A percentile compares a stretch with the other conserved stretches of the same genome.
Conservation (phyloP, 2,113 vertebrate species). For the Phalacrocorax carbo region DNA sequence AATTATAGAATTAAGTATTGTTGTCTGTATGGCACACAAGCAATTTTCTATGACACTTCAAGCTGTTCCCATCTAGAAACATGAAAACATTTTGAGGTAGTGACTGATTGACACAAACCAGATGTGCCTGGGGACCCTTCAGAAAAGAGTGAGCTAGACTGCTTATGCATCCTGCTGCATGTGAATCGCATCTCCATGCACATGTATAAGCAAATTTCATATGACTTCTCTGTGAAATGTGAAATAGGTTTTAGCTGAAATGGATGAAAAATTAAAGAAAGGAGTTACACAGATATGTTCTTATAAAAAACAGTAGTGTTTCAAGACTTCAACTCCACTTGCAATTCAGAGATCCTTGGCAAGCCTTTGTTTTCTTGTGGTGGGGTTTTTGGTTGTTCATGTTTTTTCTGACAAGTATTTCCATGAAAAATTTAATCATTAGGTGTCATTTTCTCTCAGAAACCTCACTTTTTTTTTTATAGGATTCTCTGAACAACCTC, state of each 20-base stretch:
- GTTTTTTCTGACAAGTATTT: background rate
- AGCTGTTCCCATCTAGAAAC: slow-evolving; percentile 22
- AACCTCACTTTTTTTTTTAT: background rate
- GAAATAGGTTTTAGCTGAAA: background rate
- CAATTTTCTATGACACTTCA: slow-evolving; percentile 27
- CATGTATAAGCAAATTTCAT: background rate
- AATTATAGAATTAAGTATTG: slow-evolving; percentile 50
- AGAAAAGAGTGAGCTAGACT: background rate
- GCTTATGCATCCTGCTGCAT: background rate
- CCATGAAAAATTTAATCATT: background rate
- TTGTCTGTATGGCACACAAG: background rate
- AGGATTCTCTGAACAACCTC: background rate
- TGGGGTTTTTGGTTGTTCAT: background rate
- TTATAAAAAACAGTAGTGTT: background rate
- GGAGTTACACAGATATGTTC: background rate
- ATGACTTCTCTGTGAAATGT: background rate
- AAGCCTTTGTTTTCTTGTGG: background rate
- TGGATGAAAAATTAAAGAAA: background rate
- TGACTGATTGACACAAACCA: background rate
- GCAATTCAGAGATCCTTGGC: background rate
- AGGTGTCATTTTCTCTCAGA: background rate
- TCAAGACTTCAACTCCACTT: background rate
- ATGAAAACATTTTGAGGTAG: slow-evolving; percentile 18
- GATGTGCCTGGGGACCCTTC: background rate
- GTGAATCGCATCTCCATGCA: background rate